Percentiles rank a stretch among this genome's conserved stretches.
phyloP scores from a whole-genome alignment of 2,113 vertebrate species.

The Sinocyclocheilus anophthalmus region DNA sequence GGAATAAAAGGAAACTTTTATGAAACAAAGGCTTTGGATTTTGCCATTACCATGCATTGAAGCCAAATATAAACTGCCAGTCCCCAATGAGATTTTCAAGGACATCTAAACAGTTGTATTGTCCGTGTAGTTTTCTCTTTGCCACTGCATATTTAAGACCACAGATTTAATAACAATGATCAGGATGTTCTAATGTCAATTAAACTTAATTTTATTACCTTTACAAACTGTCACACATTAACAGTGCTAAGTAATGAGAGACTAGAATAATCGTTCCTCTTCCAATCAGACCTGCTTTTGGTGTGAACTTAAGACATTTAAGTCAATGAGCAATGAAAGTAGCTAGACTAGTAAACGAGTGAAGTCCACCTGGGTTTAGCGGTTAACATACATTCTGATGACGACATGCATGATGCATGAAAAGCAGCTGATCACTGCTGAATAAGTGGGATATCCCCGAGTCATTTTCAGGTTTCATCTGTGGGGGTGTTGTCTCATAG shows the following conservation, averaged over 20 bases:
- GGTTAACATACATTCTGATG: neutral
- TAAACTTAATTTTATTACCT: neutral
- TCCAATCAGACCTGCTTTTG: neutral
- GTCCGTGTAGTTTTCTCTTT: neutral
- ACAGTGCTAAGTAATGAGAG: neutral
- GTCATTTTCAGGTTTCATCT: slow-evolving; percentile 22
- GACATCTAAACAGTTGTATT: neutral
- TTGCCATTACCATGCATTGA: neutral
- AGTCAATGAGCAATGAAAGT: slow-evolving; percentile 1
- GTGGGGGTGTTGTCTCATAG: slow-evolving; percentile 7
- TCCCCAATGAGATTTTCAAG: neutral
- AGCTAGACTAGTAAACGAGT: neutral
- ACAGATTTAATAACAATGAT: neutral
- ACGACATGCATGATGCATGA: neutral
- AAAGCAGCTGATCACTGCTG: neutral
- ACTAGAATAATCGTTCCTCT: neutral
- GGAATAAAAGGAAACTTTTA: neutral
- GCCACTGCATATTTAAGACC: neutral
- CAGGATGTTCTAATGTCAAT: neutral
- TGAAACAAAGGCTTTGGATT: neutral
- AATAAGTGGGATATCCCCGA: neutral
- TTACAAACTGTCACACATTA: neutral
- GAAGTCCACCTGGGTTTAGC: neutral
- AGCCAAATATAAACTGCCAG: neutral
- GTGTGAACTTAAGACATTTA: neutral